A percentile compares a stretch with the other conserved stretches of the same genome.
phyloP scores from a whole-genome alignment of 1,140 invertebrate genomes.

The Drosophila kikkawai region DNA sequence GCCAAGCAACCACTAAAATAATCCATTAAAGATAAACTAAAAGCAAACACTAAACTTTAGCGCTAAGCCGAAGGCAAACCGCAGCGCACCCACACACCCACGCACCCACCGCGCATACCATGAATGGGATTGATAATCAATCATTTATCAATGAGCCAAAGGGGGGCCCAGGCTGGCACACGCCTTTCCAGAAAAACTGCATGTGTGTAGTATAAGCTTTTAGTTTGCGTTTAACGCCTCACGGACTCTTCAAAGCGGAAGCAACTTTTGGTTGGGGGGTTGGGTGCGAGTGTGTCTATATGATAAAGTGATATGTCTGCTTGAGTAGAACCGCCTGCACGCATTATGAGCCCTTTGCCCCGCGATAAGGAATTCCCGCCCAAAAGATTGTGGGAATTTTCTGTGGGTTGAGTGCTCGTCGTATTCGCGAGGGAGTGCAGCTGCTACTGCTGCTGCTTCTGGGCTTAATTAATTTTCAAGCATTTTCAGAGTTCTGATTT shows the following conservation, averaged over 20 bases:
- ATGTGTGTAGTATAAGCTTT: conserved; percentile 65
- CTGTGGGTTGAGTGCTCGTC: background rate
- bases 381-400: conserved; percentile 35
- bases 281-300: conserved; percentile 26
- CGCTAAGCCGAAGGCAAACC: conserved; percentile 73
- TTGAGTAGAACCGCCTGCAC: conserved; percentile 34
- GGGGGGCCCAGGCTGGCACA: conserved; percentile 38
- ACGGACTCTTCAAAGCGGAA: conserved; percentile 70
- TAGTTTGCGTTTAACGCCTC: conserved; percentile 83
- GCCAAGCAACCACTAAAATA: conserved; percentile 76
- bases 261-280: conserved; percentile 1
- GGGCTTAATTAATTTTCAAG: conserved; percentile 78
- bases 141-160: conserved; percentile 75
- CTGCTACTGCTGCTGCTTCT: conserved; percentile 50
- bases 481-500: conserved; percentile 69
- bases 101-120: conserved; percentile 20
- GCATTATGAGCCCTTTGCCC: conserved; percentile 56
- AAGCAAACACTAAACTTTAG: conserved; percentile 81
- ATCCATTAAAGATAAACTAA: conserved; percentile 83
- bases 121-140: conserved; percentile 69
- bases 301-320: conserved; percentile 69
- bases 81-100: conserved; percentile 66
- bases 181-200: conserved; percentile 54
- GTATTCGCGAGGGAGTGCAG: conserved; percentile 24
- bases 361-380: conserved; percentile 34